Conservation (phyloP, 1,140 invertebrate genomes). For the Bombus breviceps region DNA sequence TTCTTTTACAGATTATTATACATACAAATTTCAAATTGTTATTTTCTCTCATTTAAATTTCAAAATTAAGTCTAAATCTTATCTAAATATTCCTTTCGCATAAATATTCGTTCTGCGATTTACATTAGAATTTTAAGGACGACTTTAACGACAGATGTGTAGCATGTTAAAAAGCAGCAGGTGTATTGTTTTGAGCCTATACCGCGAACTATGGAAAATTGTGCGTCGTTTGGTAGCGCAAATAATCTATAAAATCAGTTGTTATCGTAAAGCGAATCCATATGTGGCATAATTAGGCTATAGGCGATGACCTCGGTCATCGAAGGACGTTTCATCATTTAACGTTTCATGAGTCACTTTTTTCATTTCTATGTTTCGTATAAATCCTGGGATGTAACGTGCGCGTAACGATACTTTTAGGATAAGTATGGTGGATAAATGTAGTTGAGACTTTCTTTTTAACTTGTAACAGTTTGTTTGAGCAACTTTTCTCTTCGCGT, state of each 20-base stretch:
- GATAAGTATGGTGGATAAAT: background rate
- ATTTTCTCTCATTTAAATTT: too few species aligned
- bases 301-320: constrained; percentile 7
- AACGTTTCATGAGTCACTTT: constrained; percentile 9
- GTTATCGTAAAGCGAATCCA: background rate
- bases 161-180: background rate
- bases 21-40: too few species aligned
- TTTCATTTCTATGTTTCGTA: background rate
- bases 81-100: background rate
- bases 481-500: background rate
- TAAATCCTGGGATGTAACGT: too few species aligned
- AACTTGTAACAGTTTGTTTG: too few species aligned
- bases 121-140: background rate
- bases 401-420: background rate
- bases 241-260: constrained; percentile 6
- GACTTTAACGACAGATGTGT: too few species aligned
- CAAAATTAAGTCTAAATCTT: background rate
- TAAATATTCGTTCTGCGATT: background rate
- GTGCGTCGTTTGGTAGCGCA: background rate
- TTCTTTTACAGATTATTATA: too few species aligned
- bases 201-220: background rate
- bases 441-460: background rate
- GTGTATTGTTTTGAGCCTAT: background rate
- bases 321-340: constrained; percentile 16
- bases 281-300: background rate